Evolutionary conservation across 2,888 invertebrate genomes (phyloP), one percentile per base, ranked within the genome.

Genomic region (Phragmatobia fuliginosa): DNA sequence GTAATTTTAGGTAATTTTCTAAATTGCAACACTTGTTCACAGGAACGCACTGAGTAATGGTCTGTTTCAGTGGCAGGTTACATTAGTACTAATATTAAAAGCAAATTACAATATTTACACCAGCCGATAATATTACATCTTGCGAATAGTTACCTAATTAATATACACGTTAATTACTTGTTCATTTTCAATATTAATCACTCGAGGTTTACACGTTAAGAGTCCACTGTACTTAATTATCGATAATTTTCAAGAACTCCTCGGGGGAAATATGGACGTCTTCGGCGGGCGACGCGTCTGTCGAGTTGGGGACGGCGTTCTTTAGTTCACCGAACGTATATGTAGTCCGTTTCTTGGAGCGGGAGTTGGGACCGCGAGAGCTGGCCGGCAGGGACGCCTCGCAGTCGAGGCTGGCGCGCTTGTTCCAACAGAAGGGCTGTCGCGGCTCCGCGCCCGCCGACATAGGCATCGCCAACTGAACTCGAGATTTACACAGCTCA

Each of bases 101-200:
- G 94, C 94, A 89, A 93, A 92, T 91, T 94, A 94, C 92, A 93
- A 90, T 95, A 95, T 95, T 92, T 95, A 95, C 94, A 95, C 81
- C 87, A 85, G 89, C 90, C 86, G 89, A 87, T 87, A 83, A 84
- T 84, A 84, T 83, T 88, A 89, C 85, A 87, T 84, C 79, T 85
- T 82, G 85, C 86, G 82, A 85, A 82, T 80, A 82, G 74, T 74
- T 88, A 88, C 82, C 88, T 90, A 90, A 88, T 91, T 90, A 90
- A 88, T 91, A 88, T 91, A 91, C 92, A 92, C 90, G 85, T 89
- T 82, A 86, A 81, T 84, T 85, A 84, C 85, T 90, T 87, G 86
- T 87, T 87, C 85, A 81, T 84, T 78, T 84, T 83, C 75, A 79
- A 84, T 85, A 83, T 83, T 81, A 82, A 80, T 73, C 83, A 80